A percentile compares a stretch with the other conserved stretches of the same genome.
Conservation (phyloP, 2,113 vertebrate species). For the Dolichotis patagonum region DNA sequence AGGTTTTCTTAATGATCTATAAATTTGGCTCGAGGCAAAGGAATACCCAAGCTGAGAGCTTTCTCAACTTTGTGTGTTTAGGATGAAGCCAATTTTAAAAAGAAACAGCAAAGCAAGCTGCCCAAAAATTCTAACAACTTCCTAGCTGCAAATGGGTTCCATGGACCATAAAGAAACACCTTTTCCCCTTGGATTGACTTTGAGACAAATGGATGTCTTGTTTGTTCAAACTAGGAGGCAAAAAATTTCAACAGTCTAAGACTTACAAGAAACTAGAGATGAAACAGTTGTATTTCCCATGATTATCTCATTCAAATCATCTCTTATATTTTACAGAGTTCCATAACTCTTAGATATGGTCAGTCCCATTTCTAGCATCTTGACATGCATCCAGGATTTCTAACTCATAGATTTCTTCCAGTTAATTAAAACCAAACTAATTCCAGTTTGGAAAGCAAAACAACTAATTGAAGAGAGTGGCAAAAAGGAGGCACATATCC, state of each 20-base stretch:
- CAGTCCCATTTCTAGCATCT: background rate
- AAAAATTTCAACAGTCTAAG: constrained; percentile 1
- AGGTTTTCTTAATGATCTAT: background rate
- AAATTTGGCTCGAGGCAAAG: background rate
- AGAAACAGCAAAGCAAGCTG: constrained; percentile 16
- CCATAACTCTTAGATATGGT: constrained; percentile 9
- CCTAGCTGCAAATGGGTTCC: constrained; percentile 28
- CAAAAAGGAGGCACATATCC: background rate
- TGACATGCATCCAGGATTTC: background rate
- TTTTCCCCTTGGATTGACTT: background rate
- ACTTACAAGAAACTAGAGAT: background rate
- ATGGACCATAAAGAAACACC: constrained; percentile 35
- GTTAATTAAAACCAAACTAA: constrained; percentile 51
- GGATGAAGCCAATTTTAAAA: constrained; percentile 64
- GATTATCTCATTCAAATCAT: constrained; percentile 14
- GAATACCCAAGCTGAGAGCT: background rate
- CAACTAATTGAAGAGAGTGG: rapidly evolving
- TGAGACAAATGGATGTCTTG: background rate
- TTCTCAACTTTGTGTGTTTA: background rate
- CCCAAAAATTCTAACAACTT: constrained; percentile 32
- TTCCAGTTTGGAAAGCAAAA: background rate
- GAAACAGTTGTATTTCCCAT: background rate
- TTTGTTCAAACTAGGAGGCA: background rate
- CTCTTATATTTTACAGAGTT: background rate
- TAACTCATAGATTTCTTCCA: background rate